Evolutionary conservation across 2,888 invertebrate genomes (phyloP).

Genomic region (Aproaerema taeniolella): DNA sequence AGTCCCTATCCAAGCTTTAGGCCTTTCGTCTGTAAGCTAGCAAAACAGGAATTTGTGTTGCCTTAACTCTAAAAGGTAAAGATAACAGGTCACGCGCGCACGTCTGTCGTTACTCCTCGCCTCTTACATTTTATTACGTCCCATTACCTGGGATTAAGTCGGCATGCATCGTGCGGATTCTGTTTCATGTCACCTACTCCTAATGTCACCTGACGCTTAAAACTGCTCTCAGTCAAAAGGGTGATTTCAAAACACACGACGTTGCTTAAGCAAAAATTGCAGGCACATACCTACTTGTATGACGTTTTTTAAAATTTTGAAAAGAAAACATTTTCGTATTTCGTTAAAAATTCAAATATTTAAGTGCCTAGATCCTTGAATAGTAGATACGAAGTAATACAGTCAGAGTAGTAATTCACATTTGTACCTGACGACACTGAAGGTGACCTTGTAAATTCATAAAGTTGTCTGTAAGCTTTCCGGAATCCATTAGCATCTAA

Average conservation of each 20-base stretch:
- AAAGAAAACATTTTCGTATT: too few species aligned
- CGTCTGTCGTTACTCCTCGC: slow-evolving; percentile 65
- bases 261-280: neutral
- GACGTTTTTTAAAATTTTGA: neutral
- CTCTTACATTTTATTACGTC: slow-evolving; percentile 72
- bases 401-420: too few species aligned
- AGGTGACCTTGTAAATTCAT: slow-evolving; percentile 34
- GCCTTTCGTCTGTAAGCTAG: too few species aligned
- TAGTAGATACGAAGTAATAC: too few species aligned
- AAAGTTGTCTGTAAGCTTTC: slow-evolving; percentile 25
- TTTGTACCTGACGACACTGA: too few species aligned
- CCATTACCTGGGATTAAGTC: slow-evolving; percentile 70
- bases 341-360: too few species aligned
- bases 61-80: slow-evolving; percentile 45
- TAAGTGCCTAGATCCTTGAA: too few species aligned
- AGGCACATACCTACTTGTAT: neutral
- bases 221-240: slow-evolving; percentile 23
- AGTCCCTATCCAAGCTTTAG: too few species aligned
- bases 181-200: slow-evolving; percentile 50
- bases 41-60: slow-evolving; percentile 48
- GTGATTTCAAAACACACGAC: slow-evolving; percentile 2
- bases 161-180: slow-evolving; percentile 56
- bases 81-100: slow-evolving; percentile 68
- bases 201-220: slow-evolving; percentile 42
- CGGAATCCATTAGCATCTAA: slow-evolving; percentile 37